These are phyloP conservation scores for Menura novaehollandiae DNA, from an alignment of 2,113 vertebrate species.

Conservation along the genomic window DNA sequence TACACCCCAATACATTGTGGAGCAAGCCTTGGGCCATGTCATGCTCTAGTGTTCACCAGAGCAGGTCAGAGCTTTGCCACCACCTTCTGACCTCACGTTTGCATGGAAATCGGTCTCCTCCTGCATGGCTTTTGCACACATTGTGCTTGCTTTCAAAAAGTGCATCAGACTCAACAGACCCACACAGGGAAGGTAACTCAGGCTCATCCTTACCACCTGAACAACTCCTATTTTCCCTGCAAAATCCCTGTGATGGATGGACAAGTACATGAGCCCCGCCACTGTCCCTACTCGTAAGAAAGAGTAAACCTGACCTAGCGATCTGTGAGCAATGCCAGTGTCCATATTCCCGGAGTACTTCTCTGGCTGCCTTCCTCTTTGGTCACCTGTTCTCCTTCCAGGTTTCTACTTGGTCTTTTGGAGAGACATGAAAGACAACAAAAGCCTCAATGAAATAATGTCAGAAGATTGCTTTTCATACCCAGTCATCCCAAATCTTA, in stretches of 20 bases:
- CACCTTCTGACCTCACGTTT: fast-evolving
- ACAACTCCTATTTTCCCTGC: neutral
- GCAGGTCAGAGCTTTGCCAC: neutral
- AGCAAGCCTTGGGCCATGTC: neutral
- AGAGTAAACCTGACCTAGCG: neutral
- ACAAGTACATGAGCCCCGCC: fast-evolving
- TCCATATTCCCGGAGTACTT: neutral
- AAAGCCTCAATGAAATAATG: neutral
- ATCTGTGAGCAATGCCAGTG: neutral
- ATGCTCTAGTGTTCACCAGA: neutral
- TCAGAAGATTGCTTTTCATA: neutral
- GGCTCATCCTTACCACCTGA: neutral
- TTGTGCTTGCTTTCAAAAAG: neutral
- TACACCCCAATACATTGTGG: neutral
- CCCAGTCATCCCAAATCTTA: neutral
- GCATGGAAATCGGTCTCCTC: neutral
- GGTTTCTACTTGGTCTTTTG: neutral
- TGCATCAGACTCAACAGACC: neutral
- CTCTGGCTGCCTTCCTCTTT: neutral
- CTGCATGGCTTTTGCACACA: neutral
- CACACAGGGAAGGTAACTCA: neutral
- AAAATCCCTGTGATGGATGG: neutral
- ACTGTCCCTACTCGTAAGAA: neutral
- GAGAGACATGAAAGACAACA: neutral
- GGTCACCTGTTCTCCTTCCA: neutral